Evolutionary conservation across 1,140 invertebrate species (phyloP).

Genomic region (Drosophila ohnishii): DNA sequence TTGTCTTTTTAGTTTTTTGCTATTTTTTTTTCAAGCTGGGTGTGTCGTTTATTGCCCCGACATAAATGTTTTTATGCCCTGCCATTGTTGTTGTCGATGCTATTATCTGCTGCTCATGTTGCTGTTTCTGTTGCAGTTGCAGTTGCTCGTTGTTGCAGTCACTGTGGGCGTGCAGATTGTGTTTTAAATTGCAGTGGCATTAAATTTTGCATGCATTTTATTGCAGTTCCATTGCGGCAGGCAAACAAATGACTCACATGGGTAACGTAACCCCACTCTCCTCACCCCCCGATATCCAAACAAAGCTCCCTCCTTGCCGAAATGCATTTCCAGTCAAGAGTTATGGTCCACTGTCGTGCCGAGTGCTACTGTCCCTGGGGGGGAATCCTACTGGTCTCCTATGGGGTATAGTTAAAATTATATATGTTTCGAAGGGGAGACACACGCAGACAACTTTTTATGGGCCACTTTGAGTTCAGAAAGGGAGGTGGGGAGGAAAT

Average conservation of each 20-base stretch:
- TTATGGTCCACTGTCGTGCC: conserved; percentile 28
- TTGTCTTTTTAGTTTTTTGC: conserved; percentile 37
- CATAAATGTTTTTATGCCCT: conserved; percentile 60
- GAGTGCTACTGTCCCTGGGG: conserved; percentile 16
- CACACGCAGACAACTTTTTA: not conserved
- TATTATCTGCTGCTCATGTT: conserved; percentile 24
- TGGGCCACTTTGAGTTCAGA: too few relatives aligned
- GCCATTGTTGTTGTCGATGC: conserved; percentile 23
- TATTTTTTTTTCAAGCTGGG: conserved; percentile 28
- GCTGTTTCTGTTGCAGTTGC: conserved; percentile 13
- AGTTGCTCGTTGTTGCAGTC: conserved; percentile 8
- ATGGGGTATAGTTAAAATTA: conserved; percentile 26
- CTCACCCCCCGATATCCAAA: not conserved
- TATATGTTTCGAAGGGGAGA: conserved; percentile 3
- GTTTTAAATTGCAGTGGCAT: conserved; percentile 60
- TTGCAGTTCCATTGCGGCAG: conserved; percentile 38
- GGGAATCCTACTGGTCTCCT: conserved; percentile 1
- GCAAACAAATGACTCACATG: conserved; percentile 56
- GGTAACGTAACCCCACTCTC: not conserved
- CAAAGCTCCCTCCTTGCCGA: not conserved
- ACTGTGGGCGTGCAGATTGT: conserved; percentile 54
- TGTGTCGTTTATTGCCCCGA: conserved; percentile 62
- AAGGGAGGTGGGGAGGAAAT: not conserved
- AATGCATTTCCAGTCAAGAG: conserved; percentile 32
- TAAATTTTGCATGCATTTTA: conserved; percentile 65